phyloP scores from a whole-genome alignment of 2,797 vertebrate genomes.

The Bovichtus diacanthus region DNA sequence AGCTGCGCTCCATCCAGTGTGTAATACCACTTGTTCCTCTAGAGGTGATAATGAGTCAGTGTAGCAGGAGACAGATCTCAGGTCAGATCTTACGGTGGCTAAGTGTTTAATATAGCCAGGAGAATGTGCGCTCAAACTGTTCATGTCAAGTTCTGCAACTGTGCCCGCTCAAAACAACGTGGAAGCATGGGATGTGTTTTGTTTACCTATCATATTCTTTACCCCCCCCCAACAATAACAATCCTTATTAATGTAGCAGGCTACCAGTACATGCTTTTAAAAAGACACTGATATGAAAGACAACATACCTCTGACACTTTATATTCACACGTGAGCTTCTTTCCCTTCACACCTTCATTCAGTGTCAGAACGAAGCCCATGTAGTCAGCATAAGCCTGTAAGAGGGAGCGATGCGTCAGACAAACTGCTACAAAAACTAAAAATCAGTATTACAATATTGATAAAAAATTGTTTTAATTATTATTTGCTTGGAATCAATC shows the following conservation, averaged over 20 bases:
- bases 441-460: not conserved
- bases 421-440: not conserved
- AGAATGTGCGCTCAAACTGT: no score
- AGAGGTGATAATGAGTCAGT: no score
- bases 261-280: not conserved
- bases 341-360: conserved; percentile 94
- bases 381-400: conserved; percentile 95
- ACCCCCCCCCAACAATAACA: not conserved
- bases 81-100: not conserved
- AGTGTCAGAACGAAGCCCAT: conserved; percentile 95
- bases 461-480: not conserved
- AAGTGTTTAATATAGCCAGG: not conserved
- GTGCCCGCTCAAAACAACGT: no score
- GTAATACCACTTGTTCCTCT: no score
- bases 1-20: no score
- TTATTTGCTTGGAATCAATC: not conserved
- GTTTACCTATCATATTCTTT: not conserved
- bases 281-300: not conserved
- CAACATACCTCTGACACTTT: conserved; percentile 91
- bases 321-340: conserved; percentile 93
- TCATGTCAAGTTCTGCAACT: no score
- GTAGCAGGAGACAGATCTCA: no score
- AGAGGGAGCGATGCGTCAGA: not conserved
- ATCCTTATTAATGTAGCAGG: not conserved
- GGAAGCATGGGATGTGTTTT: no score